These are phyloP conservation scores for Sinhomidia bicolor DNA, from an alignment of 2,888 invertebrate species.

Conservation along the genomic window DNA sequence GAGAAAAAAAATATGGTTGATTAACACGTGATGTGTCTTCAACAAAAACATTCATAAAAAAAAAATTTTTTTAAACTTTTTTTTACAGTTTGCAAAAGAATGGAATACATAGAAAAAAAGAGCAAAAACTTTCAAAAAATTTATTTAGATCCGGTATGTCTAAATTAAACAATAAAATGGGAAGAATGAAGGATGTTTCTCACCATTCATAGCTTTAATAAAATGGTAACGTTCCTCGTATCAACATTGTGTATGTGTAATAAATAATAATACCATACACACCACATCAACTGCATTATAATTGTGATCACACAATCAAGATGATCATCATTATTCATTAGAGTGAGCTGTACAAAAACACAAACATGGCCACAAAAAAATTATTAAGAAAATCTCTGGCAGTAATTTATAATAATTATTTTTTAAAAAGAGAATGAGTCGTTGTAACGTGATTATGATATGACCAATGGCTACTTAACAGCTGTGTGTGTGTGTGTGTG, in stretches of 20 bases:
- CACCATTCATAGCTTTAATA: constrained; percentile 36
- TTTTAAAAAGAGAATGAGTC: not conserved
- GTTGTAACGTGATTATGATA: constrained; percentile 7
- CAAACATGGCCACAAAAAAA: constrained; percentile 31
- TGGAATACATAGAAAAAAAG: constrained; percentile 13
- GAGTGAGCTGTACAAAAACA: not conserved
- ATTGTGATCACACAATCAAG: not conserved
- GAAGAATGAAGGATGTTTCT: constrained; percentile 23
- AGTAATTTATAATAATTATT: constrained; percentile 46
- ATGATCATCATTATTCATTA: constrained; percentile 41
- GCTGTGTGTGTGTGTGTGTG: no score
- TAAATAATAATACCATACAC: not conserved
- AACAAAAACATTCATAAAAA: constrained; percentile 8
- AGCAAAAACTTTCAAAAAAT: constrained; percentile 54
- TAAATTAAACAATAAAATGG: constrained; percentile 33
- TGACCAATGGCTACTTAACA: constrained; percentile 21
- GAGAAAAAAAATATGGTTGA: constrained; percentile 66
- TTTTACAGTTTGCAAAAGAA: not conserved
- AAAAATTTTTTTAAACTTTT: not conserved
- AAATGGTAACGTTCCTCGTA: constrained; percentile 12
- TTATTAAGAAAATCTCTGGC: constrained; percentile 16
- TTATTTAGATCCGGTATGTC: constrained; percentile 54
- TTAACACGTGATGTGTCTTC: constrained; percentile 70
- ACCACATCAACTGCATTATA: no score
- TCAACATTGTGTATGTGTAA: constrained; percentile 16